Base-by-base conservation (phyloP, 2,113 vertebrate genomes). In the Myrmecophaga tridactyla region DNA sequence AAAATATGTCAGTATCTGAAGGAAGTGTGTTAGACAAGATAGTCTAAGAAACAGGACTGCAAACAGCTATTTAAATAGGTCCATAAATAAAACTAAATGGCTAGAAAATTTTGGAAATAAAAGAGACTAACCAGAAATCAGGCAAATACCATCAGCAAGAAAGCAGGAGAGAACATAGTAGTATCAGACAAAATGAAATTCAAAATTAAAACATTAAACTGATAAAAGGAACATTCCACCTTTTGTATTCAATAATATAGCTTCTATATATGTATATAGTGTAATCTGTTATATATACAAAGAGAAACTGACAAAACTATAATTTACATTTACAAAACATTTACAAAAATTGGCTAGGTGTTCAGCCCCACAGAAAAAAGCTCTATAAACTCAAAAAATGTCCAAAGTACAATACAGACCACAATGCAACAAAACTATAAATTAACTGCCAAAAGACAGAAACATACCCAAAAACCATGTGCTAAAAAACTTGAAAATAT, bases 1-100 rank as follows among this genome's bases (percentile, higher is more conserved):
- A 90, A 34, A 95, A 60, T 83, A 41, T 67, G 53, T 86, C 34
- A 65, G 8, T 86, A 96, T 95, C 41, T 92, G 58, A 91, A 94
- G 7, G 31, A 70, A 9, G 3, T 43, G 2, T 81, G 4, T 78
- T 70, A 96, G 60, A 86, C 29, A 15, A 36, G 27, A 29, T 7
- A 77, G 69, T 77, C 39, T 77, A 86, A 94, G 36, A 86, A 86
- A 65, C 34, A 80, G n/a, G 82, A 92, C 11, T 36, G 7, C 11
- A 43, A 89, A 58, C 4, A 89, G 53, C 46, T 77, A 5, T 83
- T 90, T 93, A 78, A 87, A 84, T 29, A 51, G n/a, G 25, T 92
- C 11, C 25, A 46, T 51, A 77, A 41, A 67, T 85, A 72, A 86
- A 89, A 60, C 17, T n/a, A 83, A 94, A 73, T 84, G 25, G 41